Conservation (phyloP, 2,113 vertebrate species). For the Morone saxatilis region DNA sequence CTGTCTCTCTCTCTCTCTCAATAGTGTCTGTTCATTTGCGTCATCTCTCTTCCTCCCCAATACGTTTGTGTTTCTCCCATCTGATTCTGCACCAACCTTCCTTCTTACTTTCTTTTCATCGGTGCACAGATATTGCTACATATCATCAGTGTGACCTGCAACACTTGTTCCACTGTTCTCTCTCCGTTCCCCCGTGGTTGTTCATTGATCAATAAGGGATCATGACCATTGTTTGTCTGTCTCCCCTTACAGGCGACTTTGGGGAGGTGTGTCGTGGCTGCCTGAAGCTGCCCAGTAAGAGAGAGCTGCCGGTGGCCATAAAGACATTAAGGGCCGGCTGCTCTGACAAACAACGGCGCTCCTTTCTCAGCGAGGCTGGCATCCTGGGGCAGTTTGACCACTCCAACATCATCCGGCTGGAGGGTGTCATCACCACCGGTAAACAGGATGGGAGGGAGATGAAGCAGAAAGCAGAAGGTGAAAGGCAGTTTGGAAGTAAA, state of each 20-base stretch:
- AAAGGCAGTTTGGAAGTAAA: constrained; percentile 13
- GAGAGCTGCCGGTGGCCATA: constrained; percentile 92
- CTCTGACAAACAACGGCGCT: constrained; percentile 89
- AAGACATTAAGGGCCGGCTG: constrained; percentile 90
- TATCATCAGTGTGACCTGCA: not conserved
- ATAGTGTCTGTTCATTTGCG: constrained; percentile 50
- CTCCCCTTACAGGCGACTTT: constrained; percentile 87
- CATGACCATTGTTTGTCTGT: constrained; percentile 35
- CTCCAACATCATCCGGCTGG: constrained; percentile 91
- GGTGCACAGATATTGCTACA: not conserved
- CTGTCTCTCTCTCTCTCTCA: constrained; percentile 19
- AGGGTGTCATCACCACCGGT: constrained; percentile 96
- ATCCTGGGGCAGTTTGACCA: constrained; percentile 97
- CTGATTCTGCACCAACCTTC: constrained; percentile 6
- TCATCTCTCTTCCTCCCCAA: constrained; percentile 33
- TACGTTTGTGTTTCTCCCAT: constrained; percentile 27
- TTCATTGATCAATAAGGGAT: not conserved
- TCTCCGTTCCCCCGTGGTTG: not conserved
- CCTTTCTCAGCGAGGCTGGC: constrained; percentile 91
- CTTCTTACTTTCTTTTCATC: constrained; percentile 20
- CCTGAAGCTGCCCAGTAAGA: constrained; percentile 93
- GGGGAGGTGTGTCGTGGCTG: constrained; percentile 92
- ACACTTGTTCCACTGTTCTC: not conserved
- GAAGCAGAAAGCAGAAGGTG: not conserved
- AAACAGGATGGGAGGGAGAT: constrained; percentile 17